These are phyloP conservation scores for Adelphocoris suturalis DNA, from an alignment of 2,888 invertebrate species.

Conservation along the genomic window DNA sequence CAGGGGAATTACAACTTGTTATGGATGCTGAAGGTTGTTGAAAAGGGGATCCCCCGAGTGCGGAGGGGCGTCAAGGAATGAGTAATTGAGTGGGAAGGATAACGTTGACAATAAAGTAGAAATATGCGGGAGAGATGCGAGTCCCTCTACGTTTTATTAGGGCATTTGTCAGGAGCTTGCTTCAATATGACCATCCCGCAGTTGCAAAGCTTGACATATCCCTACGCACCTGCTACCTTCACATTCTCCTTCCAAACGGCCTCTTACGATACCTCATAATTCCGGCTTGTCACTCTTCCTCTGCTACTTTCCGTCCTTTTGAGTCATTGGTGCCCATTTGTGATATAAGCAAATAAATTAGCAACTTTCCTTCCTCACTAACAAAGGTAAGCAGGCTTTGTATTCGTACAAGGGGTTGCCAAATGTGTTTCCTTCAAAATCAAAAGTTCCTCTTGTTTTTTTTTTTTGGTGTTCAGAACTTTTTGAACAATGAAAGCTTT, in stretches of 20 bases:
- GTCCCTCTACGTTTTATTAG: conserved; percentile 64
- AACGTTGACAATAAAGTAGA: conserved; percentile 62
- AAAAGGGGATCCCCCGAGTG: conserved; percentile 41
- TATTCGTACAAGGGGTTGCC: too few relatives aligned
- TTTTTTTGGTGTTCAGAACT: too few relatives aligned
- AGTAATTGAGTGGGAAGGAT: conserved; percentile 64
- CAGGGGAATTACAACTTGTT: conserved; percentile 28
- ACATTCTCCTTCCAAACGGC: conserved; percentile 56
- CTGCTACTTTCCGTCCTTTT: not conserved
- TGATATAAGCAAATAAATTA: not conserved
- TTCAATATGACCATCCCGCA: conserved; percentile 65
- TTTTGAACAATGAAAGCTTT: too few relatives aligned
- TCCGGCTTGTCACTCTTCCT: conserved; percentile 55
- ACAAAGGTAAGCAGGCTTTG: too few relatives aligned
- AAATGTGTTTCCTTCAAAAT: too few relatives aligned
- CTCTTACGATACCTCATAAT: conserved; percentile 60
- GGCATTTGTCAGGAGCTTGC: conserved; percentile 68
- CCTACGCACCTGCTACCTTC: conserved; percentile 69
- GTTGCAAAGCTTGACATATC: conserved; percentile 69
- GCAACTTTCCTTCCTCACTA: not conserved
- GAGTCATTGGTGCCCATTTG: not conserved
- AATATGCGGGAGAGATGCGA: conserved; percentile 62
- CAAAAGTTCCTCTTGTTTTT: too few relatives aligned
- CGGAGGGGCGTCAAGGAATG: conserved; percentile 44
- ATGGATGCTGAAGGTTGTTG: conserved; percentile 29